Evolutionary conservation across 2,113 vertebrate species (phyloP).

Genomic region (Hucho hucho): DNA sequence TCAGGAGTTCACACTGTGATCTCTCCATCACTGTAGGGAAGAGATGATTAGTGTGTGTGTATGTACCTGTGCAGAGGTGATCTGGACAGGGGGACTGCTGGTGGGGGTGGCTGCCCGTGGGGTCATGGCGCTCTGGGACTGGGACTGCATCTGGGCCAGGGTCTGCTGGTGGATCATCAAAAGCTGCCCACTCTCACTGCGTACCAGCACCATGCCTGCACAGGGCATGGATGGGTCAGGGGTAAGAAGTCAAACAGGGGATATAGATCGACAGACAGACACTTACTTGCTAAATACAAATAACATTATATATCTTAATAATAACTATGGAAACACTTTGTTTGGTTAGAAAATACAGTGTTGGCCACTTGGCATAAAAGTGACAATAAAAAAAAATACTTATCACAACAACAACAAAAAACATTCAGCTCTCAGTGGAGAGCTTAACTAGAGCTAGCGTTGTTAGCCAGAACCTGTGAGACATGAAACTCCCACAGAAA

Average conservation of each 20-base stretch:
- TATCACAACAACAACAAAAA: no score
- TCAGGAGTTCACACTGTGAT: background rate
- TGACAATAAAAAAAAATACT: no score
- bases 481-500: no score
- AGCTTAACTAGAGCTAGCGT: no score
- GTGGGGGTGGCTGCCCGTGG: slow-evolving; percentile 87
- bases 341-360: no score
- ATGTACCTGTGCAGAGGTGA: slow-evolving; percentile 83
- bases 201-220: slow-evolving; percentile 91
- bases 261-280: slow-evolving; percentile 4
- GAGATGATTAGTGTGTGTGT: background rate
- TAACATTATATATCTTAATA: no score
- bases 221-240: slow-evolving; percentile 17
- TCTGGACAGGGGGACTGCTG: slow-evolving; percentile 88
- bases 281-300: background rate
- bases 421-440: no score
- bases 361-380: no score
- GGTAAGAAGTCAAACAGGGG: slow-evolving; percentile 15
- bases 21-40: background rate
- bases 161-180: slow-evolving; percentile 93
- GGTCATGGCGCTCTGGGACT: slow-evolving; percentile 87
- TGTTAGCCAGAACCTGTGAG: no score
- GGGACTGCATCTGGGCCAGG: slow-evolving; percentile 91
- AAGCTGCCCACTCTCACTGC: slow-evolving; percentile 91
- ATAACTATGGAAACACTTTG: no score